phyloP scores from a whole-genome alignment of 2,113 vertebrate genomes.

The Ibidorhyncha struthersii region DNA sequence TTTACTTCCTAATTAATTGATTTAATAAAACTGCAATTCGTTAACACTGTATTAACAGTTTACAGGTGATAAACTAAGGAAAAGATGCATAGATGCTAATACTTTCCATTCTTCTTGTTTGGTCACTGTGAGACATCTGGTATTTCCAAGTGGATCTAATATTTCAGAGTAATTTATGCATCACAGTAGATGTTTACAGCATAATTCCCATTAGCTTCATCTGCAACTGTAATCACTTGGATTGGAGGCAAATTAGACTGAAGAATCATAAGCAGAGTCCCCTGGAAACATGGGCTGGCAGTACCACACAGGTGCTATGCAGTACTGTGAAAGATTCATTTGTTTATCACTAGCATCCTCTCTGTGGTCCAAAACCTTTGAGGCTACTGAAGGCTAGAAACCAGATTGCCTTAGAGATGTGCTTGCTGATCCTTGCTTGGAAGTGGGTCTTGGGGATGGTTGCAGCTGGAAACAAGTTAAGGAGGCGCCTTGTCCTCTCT shows the following conservation, averaged over 20 bases:
- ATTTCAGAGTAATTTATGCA: neutral
- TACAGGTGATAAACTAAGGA: neutral
- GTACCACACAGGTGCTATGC: rapidly evolving
- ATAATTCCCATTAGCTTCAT: neutral
- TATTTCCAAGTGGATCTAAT: neutral
- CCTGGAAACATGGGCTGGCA: neutral
- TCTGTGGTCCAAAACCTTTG: neutral
- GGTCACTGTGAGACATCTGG: neutral
- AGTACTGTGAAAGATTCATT: neutral
- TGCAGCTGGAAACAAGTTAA: neutral
- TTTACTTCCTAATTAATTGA: neutral
- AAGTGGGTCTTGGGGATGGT: neutral
- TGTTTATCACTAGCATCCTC: neutral
- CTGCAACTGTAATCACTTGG: neutral
- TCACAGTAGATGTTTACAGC: neutral
- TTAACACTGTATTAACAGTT: neutral
- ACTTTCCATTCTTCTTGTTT: neutral
- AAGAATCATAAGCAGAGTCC: neutral
- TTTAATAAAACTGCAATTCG: neutral
- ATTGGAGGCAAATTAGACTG: neutral
- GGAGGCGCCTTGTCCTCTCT: neutral
- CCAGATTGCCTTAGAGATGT: neutral
- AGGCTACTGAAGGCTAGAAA: neutral
- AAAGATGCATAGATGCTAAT: neutral
- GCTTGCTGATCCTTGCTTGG: neutral